Evolutionary conservation across 2,888 invertebrate genomes (phyloP), one percentile per base, ranked within the genome.

Genomic region (Gibbula magus): DNA sequence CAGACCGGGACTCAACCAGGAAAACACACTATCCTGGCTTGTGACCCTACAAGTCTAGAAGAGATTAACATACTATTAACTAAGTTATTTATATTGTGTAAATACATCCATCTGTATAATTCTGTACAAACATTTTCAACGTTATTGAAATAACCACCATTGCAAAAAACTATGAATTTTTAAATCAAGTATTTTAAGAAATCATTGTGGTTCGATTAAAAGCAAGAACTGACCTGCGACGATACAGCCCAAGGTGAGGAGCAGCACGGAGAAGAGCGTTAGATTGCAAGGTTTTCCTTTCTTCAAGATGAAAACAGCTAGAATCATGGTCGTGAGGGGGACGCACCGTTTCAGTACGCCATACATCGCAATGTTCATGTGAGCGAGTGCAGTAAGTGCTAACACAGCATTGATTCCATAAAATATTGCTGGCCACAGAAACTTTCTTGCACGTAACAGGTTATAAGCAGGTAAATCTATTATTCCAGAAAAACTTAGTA

Each of bases 281-380:
- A 84, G 77, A 13, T 84, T 85, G 3, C 88, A 87, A 5, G 93
- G 93, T 25, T 84, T 80, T 2, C 88, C 88, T 83, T 93, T 93
- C 61, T 91, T 89, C 13, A 94, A 88, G 13, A 94, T 85, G 8
- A 92, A 51, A 3, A 91, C 87, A 7, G 93, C 90, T 52, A 94
- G 84, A 22, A 93, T 53, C 79, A 94, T 86, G 51, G 93, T 93
- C 4, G 93, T 92, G 2, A 93, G 83, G 0, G 93, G 94, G 3
- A 92, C 92, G 85, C 93, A 94, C 75, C 94, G 90, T 87, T 94
- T 94, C 35, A 94, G 85, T 3, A 94, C 93, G 1, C 94, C 94
- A 86, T 94, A 94, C 91, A 94, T 93, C 1, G 94, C 94, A 84
- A 94, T 93, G 81, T 94, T 94, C 92, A 94, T 94, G 75, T 94